Percentiles rank a stretch among this genome's conserved stretches.
These are phyloP conservation scores for Leptocoma aspasia DNA, from an alignment of 2,113 vertebrate species.

Conservation along the genomic window DNA sequence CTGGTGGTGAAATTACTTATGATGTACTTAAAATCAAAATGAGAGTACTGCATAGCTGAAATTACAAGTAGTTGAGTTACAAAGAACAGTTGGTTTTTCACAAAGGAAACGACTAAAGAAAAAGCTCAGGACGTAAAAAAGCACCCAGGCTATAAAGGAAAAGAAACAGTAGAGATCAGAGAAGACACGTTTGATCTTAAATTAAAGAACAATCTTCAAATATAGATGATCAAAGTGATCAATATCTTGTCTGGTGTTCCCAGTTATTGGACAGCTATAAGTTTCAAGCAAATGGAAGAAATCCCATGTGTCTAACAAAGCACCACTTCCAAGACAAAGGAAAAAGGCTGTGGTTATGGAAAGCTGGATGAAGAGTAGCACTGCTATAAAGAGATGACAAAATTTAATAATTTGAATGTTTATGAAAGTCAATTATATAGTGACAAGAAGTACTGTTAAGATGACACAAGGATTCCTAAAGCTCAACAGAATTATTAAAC, in stretches of 20 bases:
- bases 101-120: background rate
- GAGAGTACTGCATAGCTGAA: background rate
- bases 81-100: background rate
- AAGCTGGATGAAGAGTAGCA: background rate
- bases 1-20: background rate
- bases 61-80: background rate
- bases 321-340: background rate
- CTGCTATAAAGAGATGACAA: background rate
- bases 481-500: background rate
- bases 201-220: background rate
- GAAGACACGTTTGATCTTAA: background rate
- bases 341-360: background rate
- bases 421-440: background rate
- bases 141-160: background rate
- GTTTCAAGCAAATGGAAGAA: background rate
- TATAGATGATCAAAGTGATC: background rate
- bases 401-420: background rate
- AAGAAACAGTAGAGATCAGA: background rate
- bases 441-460: background rate
- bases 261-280: background rate
- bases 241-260: background rate
- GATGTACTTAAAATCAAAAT: background rate
- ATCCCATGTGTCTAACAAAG: background rate
- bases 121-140: background rate
- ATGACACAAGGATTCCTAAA: background rate